These are phyloP conservation scores for Geophilus truncorum DNA, from an alignment of 2,888 invertebrate species.

Conservation along the genomic window DNA sequence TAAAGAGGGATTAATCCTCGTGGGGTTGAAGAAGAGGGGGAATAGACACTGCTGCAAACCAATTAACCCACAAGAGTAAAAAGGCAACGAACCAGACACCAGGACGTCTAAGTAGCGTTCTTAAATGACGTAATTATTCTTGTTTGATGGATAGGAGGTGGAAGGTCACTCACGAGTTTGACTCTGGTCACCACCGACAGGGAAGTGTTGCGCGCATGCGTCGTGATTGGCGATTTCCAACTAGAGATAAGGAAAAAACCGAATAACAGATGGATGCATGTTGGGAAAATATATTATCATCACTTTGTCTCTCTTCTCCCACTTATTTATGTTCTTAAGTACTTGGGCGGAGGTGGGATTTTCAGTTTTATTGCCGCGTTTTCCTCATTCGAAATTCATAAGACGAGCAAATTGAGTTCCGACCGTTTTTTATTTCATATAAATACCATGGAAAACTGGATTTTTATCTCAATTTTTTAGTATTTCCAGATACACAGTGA, in stretches of 20 bases:
- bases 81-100: background rate
- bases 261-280: too few species aligned
- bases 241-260: background rate
- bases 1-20: background rate
- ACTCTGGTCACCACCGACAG: conserved; percentile 1
- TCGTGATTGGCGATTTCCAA: background rate
- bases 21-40: background rate
- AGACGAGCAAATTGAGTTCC: background rate
- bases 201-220: background rate
- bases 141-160: background rate
- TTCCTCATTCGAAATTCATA: background rate
- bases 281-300: background rate
- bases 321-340: background rate
- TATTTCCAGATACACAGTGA: background rate
- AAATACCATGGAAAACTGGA: background rate
- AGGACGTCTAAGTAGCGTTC: background rate
- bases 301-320: background rate
- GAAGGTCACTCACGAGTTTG: background rate
- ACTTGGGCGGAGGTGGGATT: background rate
- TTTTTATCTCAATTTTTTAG: background rate
- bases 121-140: conserved; percentile 15
- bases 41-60: background rate
- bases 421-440: background rate
- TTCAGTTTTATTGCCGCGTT: background rate
- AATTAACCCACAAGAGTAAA: background rate